phyloP scores from a whole-genome alignment of 2,113 vertebrate species.

The Bubo blakistoni region DNA sequence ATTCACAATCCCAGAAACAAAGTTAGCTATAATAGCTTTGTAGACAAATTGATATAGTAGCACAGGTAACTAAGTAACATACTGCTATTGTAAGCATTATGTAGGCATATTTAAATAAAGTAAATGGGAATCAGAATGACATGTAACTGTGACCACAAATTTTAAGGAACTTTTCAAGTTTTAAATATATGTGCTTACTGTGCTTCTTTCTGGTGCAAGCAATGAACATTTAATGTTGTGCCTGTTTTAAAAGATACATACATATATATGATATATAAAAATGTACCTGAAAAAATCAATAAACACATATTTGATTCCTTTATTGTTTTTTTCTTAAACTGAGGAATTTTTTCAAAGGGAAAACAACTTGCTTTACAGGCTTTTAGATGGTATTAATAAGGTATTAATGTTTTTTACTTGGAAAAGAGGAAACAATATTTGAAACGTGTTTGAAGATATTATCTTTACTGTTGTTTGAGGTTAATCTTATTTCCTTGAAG shows the following conservation, averaged over 20 bases:
- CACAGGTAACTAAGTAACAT: neutral
- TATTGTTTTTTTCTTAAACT: neutral
- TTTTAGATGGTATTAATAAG: neutral
- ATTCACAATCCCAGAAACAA: neutral
- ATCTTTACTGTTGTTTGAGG: neutral
- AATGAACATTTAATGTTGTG: neutral
- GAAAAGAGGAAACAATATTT: neutral
- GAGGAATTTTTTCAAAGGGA: neutral
- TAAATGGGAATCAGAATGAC: neutral
- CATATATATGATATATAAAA: neutral
- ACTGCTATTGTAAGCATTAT: neutral
- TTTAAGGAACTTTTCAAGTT: neutral
- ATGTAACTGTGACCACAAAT: neutral
- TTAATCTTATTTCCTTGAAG: neutral
- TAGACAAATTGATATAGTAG: neutral
- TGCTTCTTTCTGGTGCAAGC: neutral
- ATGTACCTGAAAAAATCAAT: neutral
- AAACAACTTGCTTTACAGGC: neutral
- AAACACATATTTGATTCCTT: neutral
- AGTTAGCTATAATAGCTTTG: neutral
- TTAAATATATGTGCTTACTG: neutral
- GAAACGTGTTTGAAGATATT: neutral
- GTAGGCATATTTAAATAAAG: neutral
- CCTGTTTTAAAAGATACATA: neutral
- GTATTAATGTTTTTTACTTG: neutral